Percentiles rank a stretch among this genome's conserved stretches.
Evolutionary conservation across 2,797 vertebrate species (phyloP).

Genomic region (Cossypha dichroa): DNA sequence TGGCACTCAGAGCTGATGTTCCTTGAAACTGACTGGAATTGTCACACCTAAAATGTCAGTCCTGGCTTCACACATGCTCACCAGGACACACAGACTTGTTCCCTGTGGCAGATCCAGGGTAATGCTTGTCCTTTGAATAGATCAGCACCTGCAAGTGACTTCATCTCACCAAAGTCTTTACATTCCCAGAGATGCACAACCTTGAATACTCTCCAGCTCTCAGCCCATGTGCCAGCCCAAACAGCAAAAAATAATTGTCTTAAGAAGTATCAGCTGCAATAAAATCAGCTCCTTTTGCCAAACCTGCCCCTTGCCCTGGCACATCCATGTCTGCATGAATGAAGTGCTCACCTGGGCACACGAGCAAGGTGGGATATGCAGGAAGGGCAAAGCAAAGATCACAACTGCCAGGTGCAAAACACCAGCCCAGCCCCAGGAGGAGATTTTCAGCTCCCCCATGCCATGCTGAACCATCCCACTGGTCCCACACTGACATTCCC

Average conservation of each 20-base stretch:
- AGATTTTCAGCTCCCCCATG: not conserved
- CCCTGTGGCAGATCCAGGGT: not conserved
- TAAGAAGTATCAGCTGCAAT: not conserved
- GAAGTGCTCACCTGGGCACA: rapidly evolving
- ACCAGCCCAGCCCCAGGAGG: not conserved
- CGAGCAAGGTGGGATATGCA: rapidly evolving
- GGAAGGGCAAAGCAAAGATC: not conserved
- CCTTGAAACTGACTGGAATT: not conserved
- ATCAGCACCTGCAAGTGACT: not conserved
- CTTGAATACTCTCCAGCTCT: not conserved
- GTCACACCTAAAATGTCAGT: not conserved
- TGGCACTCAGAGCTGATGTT: not conserved
- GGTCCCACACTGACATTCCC: not conserved
- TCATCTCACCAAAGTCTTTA: not conserved
- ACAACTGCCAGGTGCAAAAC: not conserved
- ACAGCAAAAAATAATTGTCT: not conserved
- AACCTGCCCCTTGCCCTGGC: not conserved
- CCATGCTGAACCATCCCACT: not conserved
- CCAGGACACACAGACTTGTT: not conserved
- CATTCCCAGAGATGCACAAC: not conserved
- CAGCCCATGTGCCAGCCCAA: not conserved
- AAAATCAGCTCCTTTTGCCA: not conserved
- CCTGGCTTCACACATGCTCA: not conserved
- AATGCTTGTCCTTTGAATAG: not conserved
- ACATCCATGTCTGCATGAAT: rapidly evolving